These are phyloP conservation scores for Drosophila buzzatii DNA, from an alignment of 2,888 invertebrate genomes.

Conservation along the genomic window DNA sequence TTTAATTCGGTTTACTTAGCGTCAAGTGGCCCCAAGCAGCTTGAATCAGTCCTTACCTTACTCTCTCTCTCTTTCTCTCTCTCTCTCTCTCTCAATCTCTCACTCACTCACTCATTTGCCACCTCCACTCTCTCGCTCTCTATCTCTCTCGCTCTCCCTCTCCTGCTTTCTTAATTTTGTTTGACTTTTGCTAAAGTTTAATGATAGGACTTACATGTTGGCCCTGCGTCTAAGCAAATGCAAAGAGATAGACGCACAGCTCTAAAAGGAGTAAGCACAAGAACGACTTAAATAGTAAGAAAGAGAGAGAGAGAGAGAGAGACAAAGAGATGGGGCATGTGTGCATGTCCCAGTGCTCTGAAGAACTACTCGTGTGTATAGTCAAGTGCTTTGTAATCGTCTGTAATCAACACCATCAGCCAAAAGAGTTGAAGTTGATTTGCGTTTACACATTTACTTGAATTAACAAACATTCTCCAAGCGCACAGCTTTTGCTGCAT, in stretches of 20 bases:
- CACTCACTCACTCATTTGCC: not conserved
- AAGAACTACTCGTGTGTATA: slow-evolving; percentile 27
- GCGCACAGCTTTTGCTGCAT: not conserved
- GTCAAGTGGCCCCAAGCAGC: slow-evolving; percentile 60
- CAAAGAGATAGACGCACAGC: slow-evolving; percentile 20
- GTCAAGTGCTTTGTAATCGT: slow-evolving; percentile 68
- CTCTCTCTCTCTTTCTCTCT: slow-evolving; percentile 4
- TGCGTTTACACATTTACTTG: slow-evolving; percentile 21
- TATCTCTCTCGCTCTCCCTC: not conserved
- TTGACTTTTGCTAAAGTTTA: slow-evolving; percentile 74
- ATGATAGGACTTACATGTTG: slow-evolving; percentile 67
- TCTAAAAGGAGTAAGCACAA: slow-evolving; percentile 3
- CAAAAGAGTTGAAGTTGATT: slow-evolving; percentile 41
- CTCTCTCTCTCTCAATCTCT: not conserved
- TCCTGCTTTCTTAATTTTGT: slow-evolving; percentile 71
- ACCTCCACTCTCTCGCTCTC: not conserved
- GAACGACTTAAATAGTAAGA: not conserved
- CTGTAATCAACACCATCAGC: slow-evolving; percentile 66
- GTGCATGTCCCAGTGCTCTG: slow-evolving; percentile 29
- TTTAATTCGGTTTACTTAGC: slow-evolving; percentile 72
- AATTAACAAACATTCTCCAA: slow-evolving; percentile 3
- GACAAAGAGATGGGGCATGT: not conserved
- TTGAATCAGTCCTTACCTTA: slow-evolving; percentile 20
- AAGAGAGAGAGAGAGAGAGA: too few species aligned
- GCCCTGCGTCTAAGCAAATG: slow-evolving; percentile 53